Evolutionary conservation across 2,113 vertebrate genomes (phyloP).

Genomic region (Callorhinus ursinus): DNA sequence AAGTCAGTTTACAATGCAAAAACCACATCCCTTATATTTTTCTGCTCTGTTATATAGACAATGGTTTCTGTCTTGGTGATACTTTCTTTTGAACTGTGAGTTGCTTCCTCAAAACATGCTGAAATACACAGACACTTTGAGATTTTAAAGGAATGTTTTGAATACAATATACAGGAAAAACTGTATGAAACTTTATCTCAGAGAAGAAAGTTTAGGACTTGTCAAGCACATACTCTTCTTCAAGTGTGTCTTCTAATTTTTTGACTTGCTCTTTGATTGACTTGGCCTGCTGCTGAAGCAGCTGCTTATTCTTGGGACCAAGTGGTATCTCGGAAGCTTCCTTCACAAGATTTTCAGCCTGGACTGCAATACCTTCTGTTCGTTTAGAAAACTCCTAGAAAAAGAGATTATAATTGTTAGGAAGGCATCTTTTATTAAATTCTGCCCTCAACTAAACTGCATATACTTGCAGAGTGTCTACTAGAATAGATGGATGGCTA

Average conservation of each 20-base stretch:
- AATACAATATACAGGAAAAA: conserved; percentile 74
- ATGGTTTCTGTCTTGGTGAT: neutral
- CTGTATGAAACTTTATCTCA: conserved; percentile 65
- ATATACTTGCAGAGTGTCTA: neutral
- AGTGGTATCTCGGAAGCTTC: conserved; percentile 92
- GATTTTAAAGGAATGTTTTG: conserved; percentile 65
- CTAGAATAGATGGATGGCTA: neutral
- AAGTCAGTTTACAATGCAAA: neutral
- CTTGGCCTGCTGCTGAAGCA: conserved; percentile 90
- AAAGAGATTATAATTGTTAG: conserved; percentile 65
- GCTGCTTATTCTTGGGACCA: conserved; percentile 89
- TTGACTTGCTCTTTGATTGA: conserved; percentile 89
- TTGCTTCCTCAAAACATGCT: conserved; percentile 72
- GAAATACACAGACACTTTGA: conserved; percentile 76
- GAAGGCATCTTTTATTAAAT: neutral
- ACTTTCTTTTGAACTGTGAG: conserved; percentile 49
- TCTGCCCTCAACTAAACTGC: neutral
- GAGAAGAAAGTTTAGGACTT: conserved; percentile 84
- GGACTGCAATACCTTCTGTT: conserved; percentile 86
- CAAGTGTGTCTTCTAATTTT: conserved; percentile 90
- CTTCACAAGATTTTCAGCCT: conserved; percentile 90
- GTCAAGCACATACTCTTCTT: conserved; percentile 92
- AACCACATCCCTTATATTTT: neutral
- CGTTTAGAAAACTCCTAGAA: conserved; percentile 90
- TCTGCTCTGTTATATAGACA: neutral